Percentiles rank a stretch among this genome's conserved stretches.
Evolutionary conservation across 2,113 vertebrate species (phyloP).

Genomic region (Gallinago jamesoni): DNA sequence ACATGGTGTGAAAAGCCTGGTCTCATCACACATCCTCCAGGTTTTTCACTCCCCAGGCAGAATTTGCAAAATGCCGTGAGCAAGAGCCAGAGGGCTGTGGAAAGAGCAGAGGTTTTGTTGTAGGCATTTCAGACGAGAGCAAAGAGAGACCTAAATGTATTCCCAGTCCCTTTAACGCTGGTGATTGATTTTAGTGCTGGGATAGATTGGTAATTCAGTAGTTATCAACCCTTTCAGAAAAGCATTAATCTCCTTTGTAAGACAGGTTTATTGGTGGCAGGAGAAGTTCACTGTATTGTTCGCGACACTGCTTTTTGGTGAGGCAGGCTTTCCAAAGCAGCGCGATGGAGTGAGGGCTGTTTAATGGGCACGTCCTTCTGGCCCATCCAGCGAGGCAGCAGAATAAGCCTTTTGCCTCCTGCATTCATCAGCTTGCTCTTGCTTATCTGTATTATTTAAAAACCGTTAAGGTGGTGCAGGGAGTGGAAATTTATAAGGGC

Average conservation of each 20-base stretch:
- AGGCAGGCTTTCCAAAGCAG: background rate
- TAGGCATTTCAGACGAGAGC: background rate
- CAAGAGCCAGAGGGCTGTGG: background rate
- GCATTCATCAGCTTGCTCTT: constrained; percentile 13
- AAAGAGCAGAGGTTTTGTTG: background rate
- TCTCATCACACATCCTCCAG: background rate
- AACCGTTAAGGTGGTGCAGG: background rate
- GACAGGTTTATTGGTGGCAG: constrained; percentile 71
- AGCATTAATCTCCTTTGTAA: constrained; percentile 23
- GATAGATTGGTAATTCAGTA: constrained; percentile 24
- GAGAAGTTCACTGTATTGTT: constrained; percentile 65
- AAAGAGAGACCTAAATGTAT: background rate
- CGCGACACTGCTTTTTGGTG: background rate
- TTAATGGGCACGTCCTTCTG: background rate
- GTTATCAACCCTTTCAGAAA: constrained; percentile 58
- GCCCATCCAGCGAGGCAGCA: background rate
- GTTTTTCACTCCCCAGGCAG: background rate
- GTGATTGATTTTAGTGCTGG: constrained; percentile 51
- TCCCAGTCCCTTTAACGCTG: background rate
- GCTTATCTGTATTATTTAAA: constrained; percentile 27
- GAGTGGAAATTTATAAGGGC: constrained; percentile 58
- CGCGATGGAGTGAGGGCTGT: background rate
- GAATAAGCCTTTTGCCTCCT: background rate
- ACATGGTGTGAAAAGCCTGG: background rate
- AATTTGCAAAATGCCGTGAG: background rate